These are phyloP conservation scores for Malachius bipustulatus DNA, from an alignment of 2,888 invertebrate species.

Conservation along the genomic window DNA sequence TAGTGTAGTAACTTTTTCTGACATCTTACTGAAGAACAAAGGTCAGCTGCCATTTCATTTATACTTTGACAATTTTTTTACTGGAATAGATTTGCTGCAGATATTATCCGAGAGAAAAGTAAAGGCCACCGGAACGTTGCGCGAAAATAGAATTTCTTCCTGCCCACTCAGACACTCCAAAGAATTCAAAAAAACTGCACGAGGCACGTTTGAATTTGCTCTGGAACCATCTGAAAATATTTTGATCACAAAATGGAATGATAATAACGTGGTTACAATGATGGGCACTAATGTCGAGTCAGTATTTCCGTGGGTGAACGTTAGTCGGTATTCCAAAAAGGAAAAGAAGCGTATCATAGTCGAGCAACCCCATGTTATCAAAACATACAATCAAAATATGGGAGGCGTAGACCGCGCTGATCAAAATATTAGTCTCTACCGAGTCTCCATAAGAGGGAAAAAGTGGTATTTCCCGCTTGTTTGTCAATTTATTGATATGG, in stretches of 20 bases:
- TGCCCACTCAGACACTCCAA: constrained; percentile 5
- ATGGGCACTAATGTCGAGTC: constrained; percentile 12
- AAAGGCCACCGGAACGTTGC: constrained; percentile 8
- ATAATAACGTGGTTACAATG: constrained; percentile 14
- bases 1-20: no score
- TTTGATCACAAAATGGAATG: no score
- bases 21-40: neutral
- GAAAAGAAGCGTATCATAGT: constrained; percentile 4
- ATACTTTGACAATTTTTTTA: constrained; percentile 9
- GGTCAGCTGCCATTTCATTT: constrained; percentile 6
- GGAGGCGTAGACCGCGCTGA: constrained; percentile 5
- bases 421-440: constrained; percentile 2
- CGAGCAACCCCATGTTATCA: constrained; percentile 7
- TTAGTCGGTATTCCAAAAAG: constrained; percentile 7
- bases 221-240: no score
- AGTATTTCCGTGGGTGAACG: constrained; percentile 6
- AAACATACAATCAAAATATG: constrained; percentile 1
- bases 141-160: constrained; percentile 3
- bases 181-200: neutral
- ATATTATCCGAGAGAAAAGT: constrained; percentile 5
- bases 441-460: constrained; percentile 10
- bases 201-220: neutral
- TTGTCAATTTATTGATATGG: constrained; percentile 14
- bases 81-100: neutral
- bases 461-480: constrained; percentile 17